Percentiles rank a stretch among this genome's conserved stretches.
Evolutionary conservation across 2,113 vertebrate species (phyloP).

Genomic region (Spea bombifrons): DNA sequence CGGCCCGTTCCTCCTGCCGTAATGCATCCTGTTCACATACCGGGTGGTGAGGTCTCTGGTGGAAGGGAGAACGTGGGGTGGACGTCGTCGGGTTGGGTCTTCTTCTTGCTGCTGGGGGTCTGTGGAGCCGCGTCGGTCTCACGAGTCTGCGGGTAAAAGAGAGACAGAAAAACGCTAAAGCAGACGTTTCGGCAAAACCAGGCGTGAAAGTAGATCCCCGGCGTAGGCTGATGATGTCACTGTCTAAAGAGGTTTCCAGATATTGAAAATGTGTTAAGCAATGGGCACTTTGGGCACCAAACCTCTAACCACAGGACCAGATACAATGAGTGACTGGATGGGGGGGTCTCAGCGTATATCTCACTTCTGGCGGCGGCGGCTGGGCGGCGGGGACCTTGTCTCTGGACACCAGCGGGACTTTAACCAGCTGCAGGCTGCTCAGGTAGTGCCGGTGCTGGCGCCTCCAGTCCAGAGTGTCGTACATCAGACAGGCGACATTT

Average conservation of each 20-base stretch:
- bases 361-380: slow-evolving; percentile 53
- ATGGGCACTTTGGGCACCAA: no score
- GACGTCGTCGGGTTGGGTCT: slow-evolving; percentile 54
- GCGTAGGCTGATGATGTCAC: no score
- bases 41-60: slow-evolving; percentile 26
- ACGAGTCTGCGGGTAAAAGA: background rate
- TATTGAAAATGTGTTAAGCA: no score
- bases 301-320: no score
- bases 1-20: no score
- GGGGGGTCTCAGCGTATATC: background rate
- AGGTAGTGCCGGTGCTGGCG: slow-evolving; percentile 80
- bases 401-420: slow-evolving; percentile 59
- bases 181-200: no score
- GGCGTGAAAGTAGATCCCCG: no score
- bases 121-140: background rate
- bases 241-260: no score
- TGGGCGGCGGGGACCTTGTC: slow-evolving; percentile 21
- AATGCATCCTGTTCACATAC: slow-evolving; percentile 49
- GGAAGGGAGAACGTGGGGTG: background rate
- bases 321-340: background rate
- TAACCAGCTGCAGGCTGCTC: slow-evolving; percentile 66
- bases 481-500: slow-evolving; percentile 78
- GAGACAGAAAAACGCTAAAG: background rate
- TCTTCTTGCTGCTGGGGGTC: slow-evolving; percentile 55
- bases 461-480: slow-evolving; percentile 80